Conservation (phyloP, 2,797 vertebrate species). For the Hydrophis major region DNA sequence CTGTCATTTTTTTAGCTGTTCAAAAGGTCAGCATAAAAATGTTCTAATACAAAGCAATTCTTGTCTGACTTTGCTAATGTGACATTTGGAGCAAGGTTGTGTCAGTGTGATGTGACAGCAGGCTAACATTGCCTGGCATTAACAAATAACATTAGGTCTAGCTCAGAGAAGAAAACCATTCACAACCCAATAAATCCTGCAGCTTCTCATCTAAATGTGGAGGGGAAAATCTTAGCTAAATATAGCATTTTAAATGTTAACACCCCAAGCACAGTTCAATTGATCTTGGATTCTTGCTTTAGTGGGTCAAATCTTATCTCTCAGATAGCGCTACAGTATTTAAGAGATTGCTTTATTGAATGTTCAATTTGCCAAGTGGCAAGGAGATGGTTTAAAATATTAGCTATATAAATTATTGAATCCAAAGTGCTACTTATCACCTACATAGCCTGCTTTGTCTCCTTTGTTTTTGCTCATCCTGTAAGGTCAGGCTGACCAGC, state of each 20-base stretch:
- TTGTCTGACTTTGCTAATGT: conserved; percentile 65
- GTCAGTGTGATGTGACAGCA: conserved; percentile 55
- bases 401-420: neutral
- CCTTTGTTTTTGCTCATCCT: neutral
- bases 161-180: conserved; percentile 34
- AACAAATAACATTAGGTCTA: conserved; percentile 37
- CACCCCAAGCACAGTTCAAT: neutral
- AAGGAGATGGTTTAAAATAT: neutral
- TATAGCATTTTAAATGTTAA: conserved; percentile 28
- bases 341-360: neutral
- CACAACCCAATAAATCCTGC: conserved; percentile 11
- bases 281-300: neutral
- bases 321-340: neutral
- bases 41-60: conserved; percentile 57
- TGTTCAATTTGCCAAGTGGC: neutral
- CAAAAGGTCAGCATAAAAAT: conserved; percentile 59
- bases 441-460: neutral
- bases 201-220: conserved; percentile 15
- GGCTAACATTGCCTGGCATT: conserved; percentile 26
- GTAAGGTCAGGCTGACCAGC: neutral
- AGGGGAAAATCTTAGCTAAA: conserved; percentile 2
- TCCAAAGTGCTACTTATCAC: neutral
- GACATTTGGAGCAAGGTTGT: conserved; percentile 67
- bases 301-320: neutral
- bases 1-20: conserved; percentile 43